Evolutionary conservation across 2,797 vertebrate genomes (phyloP).

Genomic region (Yasuhikotakia modesta): DNA sequence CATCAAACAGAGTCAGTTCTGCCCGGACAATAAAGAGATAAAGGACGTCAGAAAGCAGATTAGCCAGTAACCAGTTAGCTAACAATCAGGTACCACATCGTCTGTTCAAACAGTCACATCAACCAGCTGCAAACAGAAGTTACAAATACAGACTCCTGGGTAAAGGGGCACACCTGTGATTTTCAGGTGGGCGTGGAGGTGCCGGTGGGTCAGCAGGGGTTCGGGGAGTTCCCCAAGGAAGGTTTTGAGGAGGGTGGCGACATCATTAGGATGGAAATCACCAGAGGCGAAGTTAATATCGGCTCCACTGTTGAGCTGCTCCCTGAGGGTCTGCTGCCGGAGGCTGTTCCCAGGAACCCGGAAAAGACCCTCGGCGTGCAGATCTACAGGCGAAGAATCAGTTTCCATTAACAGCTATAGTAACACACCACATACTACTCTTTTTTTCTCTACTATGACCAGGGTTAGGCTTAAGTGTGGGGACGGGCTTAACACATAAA

Average conservation of each 20-base stretch:
- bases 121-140: too few relatives aligned
- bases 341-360: slow-evolving; percentile 93
- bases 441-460: too few relatives aligned
- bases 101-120: too few relatives aligned
- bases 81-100: too few relatives aligned
- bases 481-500: too few relatives aligned
- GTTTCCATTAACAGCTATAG: not conserved
- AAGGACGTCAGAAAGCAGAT: too few relatives aligned
- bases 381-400: slow-evolving; percentile 73
- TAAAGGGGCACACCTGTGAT: slow-evolving; percentile 82
- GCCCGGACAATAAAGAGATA: not conserved
- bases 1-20: slow-evolving; percentile 91
- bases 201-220: slow-evolving; percentile 90
- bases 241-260: slow-evolving; percentile 90
- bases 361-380: slow-evolving; percentile 94
- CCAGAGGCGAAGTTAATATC: slow-evolving; percentile 90
- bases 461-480: too few relatives aligned
- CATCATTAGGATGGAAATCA: slow-evolving; percentile 93
- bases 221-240: slow-evolving; percentile 96
- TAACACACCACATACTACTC: too few relatives aligned
- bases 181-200: slow-evolving; percentile 94
- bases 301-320: slow-evolving; percentile 87
- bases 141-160: too few relatives aligned
- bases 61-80: too few relatives aligned
- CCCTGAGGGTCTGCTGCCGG: slow-evolving; percentile 88